Base-by-base conservation (phyloP, 2,888 invertebrate species). In the Ditula angustiorana region DNA sequence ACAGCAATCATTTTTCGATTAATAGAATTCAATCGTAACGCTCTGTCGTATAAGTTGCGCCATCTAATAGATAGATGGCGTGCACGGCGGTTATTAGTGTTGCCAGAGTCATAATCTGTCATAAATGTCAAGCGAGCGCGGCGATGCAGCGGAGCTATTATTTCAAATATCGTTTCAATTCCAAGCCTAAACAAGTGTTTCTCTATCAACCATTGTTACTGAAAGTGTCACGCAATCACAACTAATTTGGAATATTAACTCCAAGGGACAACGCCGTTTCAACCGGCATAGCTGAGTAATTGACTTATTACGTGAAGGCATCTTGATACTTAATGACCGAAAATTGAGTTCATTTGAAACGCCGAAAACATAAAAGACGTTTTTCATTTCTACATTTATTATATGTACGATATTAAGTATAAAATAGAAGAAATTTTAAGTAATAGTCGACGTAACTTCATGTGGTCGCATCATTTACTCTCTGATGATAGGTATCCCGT, bases 401-500 rank as follows among this genome's bases (percentile, higher is more conserved):
- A 24, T 13, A 16, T 44, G 2, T 23, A 24, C 33, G 24, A 23
- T 41, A 30, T 8, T 10, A 19, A 19, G 10, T n/a, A 59, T 11
- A 3, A 16, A 50, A 61, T 33, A 33, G n/a, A 19, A 19, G 23
- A 28, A 28, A 5, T 5, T 50, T 60, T 24, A 44, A 44, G n/a
- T 47, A 21, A 35, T 49, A 46, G 5, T 24, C 2, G 24, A 46
- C n/a, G 8, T 26, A 8, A 26, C 16, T 16, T 66, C n/a, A 23
- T 44, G 60, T 50, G 49, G 61, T 64, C 35, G 26, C 24, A 7
- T 55, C 61, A 72, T 60, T 71, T 74, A 67, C 49, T 93, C 94
- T 57, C 95, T 93, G 70, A 97, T 90, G 30, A 97, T 94, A 0
- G 97, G 96, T 74, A 96, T 95, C 0, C 97, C 97, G 80, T 97